phyloP scores from a whole-genome alignment of 1,140 invertebrate genomes.

The Choristoneura fumiferana region DNA sequence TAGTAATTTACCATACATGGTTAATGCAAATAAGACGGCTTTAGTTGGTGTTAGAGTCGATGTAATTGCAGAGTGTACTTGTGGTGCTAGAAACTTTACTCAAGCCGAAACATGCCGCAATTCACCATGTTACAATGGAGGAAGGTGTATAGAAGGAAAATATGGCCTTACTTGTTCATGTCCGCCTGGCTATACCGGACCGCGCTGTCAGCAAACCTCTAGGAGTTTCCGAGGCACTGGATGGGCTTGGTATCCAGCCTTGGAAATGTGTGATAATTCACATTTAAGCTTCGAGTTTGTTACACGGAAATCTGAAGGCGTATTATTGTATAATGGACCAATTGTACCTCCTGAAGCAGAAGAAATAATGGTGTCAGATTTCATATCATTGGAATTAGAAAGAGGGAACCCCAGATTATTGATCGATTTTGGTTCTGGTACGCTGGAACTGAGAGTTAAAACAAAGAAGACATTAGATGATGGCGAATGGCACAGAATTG shows the following conservation, averaged over 20 bases:
- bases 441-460: conserved; percentile 92
- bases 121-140: conserved; percentile 96
- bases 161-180: conserved; percentile 94
- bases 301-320: conserved; percentile 92
- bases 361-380: conserved; percentile 94
- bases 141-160: conserved; percentile 93
- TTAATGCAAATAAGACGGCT: conserved; percentile 97
- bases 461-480: conserved; percentile 92
- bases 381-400: conserved; percentile 95
- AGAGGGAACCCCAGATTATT: conserved; percentile 93
- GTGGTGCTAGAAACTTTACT: conserved; percentile 93
- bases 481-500: conserved; percentile 97
- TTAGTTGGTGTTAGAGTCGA: conserved; percentile 95
- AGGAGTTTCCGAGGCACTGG: conserved; percentile 95
- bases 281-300: conserved; percentile 97
- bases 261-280: conserved; percentile 97
- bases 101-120: conserved; percentile 93
- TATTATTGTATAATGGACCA: conserved; percentile 98
- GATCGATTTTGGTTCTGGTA: conserved; percentile 97
- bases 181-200: conserved; percentile 94
- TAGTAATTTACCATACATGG: conserved; percentile 93
- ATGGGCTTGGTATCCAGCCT: conserved; percentile 96
- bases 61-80: conserved; percentile 93
- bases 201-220: conserved; percentile 96
- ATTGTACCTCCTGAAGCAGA: conserved; percentile 94